These are phyloP conservation scores for Drosophila merina DNA, from an alignment of 2,888 invertebrate species.

Conservation along the genomic window DNA sequence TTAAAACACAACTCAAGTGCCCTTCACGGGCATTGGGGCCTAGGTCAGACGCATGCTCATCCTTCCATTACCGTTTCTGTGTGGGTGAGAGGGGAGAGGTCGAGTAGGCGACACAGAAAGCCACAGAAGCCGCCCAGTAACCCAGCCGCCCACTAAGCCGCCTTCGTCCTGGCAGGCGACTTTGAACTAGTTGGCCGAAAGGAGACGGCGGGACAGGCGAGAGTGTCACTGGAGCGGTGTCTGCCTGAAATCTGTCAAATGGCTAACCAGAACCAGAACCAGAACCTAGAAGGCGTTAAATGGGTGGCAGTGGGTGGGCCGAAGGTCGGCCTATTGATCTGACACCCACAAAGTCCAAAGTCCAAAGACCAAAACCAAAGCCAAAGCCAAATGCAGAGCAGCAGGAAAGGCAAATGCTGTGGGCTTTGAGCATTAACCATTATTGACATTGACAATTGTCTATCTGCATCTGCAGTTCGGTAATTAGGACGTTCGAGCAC, in stretches of 20 bases:
- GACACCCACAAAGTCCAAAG: slow-evolving; percentile 59
- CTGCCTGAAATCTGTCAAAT: slow-evolving; percentile 74
- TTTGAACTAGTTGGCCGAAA: slow-evolving; percentile 68
- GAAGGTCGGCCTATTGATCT: slow-evolving; percentile 77
- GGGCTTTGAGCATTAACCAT: slow-evolving; percentile 68
- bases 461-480: slow-evolving; percentile 41
- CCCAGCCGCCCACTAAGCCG: slow-evolving; percentile 8
- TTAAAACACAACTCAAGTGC: slow-evolving; percentile 79
- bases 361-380: neutral
- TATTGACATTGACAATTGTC: slow-evolving; percentile 79
- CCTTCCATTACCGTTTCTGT: neutral
- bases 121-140: slow-evolving; percentile 2
- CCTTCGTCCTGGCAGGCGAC: slow-evolving; percentile 37
- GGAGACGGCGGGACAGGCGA: neutral
- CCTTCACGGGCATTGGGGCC: slow-evolving; percentile 78
- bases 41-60: slow-evolving; percentile 70
- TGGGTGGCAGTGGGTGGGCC: slow-evolving; percentile 30
- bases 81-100: neutral
- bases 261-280: slow-evolving; percentile 61
- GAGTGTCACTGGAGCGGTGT: slow-evolving; percentile 35
- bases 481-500: slow-evolving; percentile 36
- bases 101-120: neutral
- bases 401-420: slow-evolving; percentile 3
- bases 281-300: slow-evolving; percentile 8
- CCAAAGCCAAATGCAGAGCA: slow-evolving; percentile 2